Evolutionary conservation across 2,888 invertebrate species (phyloP).

Genomic region (Trachelus troglodyta): DNA sequence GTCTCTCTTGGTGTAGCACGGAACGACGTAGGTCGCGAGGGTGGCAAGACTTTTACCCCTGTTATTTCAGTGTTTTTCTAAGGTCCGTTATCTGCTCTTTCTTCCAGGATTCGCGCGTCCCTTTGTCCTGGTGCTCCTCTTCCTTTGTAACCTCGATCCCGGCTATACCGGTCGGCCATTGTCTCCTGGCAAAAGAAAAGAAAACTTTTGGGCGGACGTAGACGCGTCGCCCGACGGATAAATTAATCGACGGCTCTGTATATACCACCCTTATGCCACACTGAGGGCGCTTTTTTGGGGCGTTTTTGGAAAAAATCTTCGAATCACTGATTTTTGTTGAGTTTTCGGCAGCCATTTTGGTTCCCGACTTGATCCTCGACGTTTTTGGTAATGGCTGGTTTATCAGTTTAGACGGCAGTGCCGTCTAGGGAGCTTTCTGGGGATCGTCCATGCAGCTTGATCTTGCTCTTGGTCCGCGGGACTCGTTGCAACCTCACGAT

Average conservation of each 20-base stretch:
- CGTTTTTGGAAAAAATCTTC: too few species aligned
- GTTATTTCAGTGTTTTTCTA: slow-evolving; percentile 50
- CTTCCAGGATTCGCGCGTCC: slow-evolving; percentile 54
- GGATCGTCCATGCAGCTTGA: too few species aligned
- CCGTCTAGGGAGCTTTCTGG: too few species aligned
- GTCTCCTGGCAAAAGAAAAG: slow-evolving; percentile 25
- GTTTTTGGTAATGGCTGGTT: too few species aligned
- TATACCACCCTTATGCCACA: not conserved
- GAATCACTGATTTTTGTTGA: too few species aligned
- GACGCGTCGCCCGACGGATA: slow-evolving; percentile 31
- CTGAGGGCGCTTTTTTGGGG: not conserved
- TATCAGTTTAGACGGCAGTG: too few species aligned
- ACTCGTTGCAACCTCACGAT: too few species aligned
- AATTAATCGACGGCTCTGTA: slow-evolving; percentile 43
- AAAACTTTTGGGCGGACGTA: slow-evolving; percentile 3
- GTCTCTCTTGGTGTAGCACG: too few species aligned
- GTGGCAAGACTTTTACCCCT: slow-evolving; percentile 4
- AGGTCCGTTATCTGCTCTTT: slow-evolving; percentile 59
- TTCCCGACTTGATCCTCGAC: too few species aligned
- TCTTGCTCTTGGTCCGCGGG: too few species aligned
- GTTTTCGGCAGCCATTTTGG: too few species aligned
- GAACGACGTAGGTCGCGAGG: not conserved
- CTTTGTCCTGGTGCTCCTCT: slow-evolving; percentile 49
- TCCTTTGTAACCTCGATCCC: slow-evolving; percentile 40
- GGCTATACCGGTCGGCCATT: slow-evolving; percentile 34